A percentile compares a stretch with the other conserved stretches of the same genome.
Evolutionary conservation across 2,888 invertebrate genomes (phyloP).

Genomic region (Leptarthrus brevirostris): DNA sequence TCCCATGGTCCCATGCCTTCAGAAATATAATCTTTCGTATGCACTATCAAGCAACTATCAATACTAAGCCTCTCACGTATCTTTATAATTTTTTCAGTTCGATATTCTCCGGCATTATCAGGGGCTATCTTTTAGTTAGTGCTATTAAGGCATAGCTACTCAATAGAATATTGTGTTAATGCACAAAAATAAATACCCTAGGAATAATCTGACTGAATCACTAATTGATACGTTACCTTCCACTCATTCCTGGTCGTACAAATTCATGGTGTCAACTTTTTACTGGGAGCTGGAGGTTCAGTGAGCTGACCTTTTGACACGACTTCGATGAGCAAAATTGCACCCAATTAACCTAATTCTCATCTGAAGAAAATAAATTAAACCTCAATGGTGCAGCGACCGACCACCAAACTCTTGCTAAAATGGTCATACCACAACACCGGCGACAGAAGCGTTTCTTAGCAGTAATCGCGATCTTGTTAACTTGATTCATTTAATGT

Average conservation of each 20-base stretch:
- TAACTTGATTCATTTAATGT: slow-evolving; percentile 22
- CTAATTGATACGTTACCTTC: slow-evolving; percentile 36
- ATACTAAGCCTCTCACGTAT: slow-evolving; percentile 4
- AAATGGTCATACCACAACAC: neutral
- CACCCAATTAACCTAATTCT: slow-evolving; percentile 53
- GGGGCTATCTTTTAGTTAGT: slow-evolving; percentile 1
- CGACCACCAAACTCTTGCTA: slow-evolving; percentile 11
- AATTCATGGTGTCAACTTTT: slow-evolving; percentile 28
- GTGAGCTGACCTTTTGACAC: slow-evolving; percentile 49
- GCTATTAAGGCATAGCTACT: slow-evolving; percentile 14
- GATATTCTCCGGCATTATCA: slow-evolving; percentile 1
- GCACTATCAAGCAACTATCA: neutral
- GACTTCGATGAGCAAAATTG: slow-evolving; percentile 45
- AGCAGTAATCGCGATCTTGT: slow-evolving; percentile 10
- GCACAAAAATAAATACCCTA: no score
- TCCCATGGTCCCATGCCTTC: neutral
- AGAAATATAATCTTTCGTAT: slow-evolving; percentile 8
- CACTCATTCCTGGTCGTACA: neutral
- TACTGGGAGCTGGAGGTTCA: neutral
- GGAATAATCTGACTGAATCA: neutral
- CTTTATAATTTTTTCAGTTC: neutral
- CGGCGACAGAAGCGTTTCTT: slow-evolving; percentile 2
- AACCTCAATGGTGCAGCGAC: slow-evolving; percentile 43
- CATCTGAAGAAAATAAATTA: slow-evolving; percentile 51
- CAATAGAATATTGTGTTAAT: no score